These are phyloP conservation scores for Trissolcus brochymenae DNA, from an alignment of 2,888 invertebrate species.

Conservation along the genomic window DNA sequence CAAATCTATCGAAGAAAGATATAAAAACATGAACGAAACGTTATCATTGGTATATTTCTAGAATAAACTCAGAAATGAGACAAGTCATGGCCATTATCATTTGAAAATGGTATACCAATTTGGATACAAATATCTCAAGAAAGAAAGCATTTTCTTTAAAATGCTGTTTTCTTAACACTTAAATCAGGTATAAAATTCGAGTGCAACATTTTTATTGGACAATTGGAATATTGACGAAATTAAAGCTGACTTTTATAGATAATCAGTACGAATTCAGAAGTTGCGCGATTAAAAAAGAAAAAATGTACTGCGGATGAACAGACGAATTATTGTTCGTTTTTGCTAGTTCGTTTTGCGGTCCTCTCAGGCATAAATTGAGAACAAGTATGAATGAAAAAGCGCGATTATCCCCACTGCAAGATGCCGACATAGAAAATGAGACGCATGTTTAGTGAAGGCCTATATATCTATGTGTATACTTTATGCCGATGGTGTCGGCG, in stretches of 20 bases:
- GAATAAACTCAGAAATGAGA: no score
- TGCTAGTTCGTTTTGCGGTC: conserved; percentile 28
- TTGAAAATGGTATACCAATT: no score
- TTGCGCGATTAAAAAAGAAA: not conserved
- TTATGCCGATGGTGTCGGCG: conserved; percentile 51
- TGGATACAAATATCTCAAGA: no score
- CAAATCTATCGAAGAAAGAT: not conserved
- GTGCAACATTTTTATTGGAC: no score
- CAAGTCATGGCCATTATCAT: no score
- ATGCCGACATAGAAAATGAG: conserved; percentile 44
- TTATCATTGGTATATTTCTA: not conserved
- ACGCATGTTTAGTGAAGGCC: conserved; percentile 40
- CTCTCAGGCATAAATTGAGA: conserved; percentile 41
- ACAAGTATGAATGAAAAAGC: conserved; percentile 46
- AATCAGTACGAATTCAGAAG: no score
- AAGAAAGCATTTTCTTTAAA: no score
- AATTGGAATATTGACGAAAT: no score
- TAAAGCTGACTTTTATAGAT: no score
- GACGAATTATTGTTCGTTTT: no score
- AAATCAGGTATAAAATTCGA: no score
- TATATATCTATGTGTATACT: conserved; percentile 3
- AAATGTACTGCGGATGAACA: conserved; percentile 34
- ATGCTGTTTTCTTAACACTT: no score
- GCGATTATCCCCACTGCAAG: conserved; percentile 43
- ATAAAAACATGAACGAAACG: not conserved